Evolutionary conservation across 1,140 invertebrate genomes (phyloP).

Genomic region (Eulimnadia texana): DNA sequence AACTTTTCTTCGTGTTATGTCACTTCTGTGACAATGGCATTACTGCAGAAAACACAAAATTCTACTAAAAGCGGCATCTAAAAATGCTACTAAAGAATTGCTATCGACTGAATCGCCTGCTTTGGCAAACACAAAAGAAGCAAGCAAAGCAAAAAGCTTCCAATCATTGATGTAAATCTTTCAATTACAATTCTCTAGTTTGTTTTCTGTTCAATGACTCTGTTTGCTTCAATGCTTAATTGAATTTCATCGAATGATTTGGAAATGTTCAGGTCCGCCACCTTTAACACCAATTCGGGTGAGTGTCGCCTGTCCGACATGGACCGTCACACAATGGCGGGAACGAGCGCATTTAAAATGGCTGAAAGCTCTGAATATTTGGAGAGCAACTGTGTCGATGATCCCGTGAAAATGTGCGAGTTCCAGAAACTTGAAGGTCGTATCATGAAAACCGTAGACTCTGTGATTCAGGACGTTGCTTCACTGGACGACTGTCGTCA

Average conservation of each 20-base stretch:
- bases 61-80: no score
- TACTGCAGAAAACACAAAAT: no score
- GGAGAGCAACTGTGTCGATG: conserved; percentile 79
- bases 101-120: no score
- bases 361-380: conserved; percentile 52
- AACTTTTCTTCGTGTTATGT: no score
- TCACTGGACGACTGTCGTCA: conserved; percentile 39
- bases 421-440: conserved; percentile 74
- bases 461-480: conserved; percentile 41
- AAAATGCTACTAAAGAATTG: no score
- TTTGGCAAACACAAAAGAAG: no score
- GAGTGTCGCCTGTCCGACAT: conserved; percentile 76
- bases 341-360: conserved; percentile 52
- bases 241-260: not conserved
- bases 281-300: conserved; percentile 69
- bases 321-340: conserved; percentile 72
- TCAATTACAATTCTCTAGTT: not conserved
- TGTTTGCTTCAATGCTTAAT: not conserved
- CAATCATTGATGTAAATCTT: no score
- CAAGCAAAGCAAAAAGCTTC: no score
- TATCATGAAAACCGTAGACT: conserved; percentile 85
- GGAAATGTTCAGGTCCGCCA: conserved; percentile 56
- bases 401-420: conserved; percentile 78
- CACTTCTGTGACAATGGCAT: no score
- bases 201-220: not conserved